A percentile compares a stretch with the other conserved stretches of the same genome.
These are phyloP conservation scores for Anastrepha ludens DNA, from an alignment of 1,140 invertebrate species.

Conservation along the genomic window DNA sequence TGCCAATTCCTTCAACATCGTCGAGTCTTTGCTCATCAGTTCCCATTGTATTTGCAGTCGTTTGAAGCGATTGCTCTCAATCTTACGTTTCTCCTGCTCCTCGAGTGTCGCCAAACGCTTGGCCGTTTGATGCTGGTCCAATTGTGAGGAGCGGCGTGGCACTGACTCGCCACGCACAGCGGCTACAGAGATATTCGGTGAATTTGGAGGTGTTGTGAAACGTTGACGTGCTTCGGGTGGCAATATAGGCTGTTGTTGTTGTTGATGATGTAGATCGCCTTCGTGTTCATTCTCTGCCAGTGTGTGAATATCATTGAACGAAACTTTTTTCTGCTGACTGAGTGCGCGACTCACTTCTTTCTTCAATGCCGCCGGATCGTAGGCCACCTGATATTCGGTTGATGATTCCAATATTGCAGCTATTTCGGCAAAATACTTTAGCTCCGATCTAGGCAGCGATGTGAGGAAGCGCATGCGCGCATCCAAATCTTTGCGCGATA, in stretches of 20 bases:
- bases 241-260: constrained; percentile 64
- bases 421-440: constrained; percentile 76
- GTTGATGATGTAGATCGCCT: constrained; percentile 4
- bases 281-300: constrained; percentile 65
- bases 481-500: constrained; percentile 75
- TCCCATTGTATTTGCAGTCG: constrained; percentile 92
- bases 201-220: constrained; percentile 81
- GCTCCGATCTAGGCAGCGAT: constrained; percentile 70
- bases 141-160: constrained; percentile 13
- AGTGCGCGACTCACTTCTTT: constrained; percentile 82
- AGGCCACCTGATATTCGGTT: constrained; percentile 77
- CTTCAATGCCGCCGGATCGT: constrained; percentile 80
- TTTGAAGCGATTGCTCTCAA: constrained; percentile 78
- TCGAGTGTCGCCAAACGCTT: constrained; percentile 66
- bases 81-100: constrained; percentile 70
- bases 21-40: constrained; percentile 79
- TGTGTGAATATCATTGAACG: constrained; percentile 74
- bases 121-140: constrained; percentile 56
- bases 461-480: constrained; percentile 69
- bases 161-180: constrained; percentile 57
- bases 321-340: constrained; percentile 79
- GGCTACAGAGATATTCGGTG: constrained; percentile 81
- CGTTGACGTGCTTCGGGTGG: constrained; percentile 59
- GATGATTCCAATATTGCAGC: constrained; percentile 82
- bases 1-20: constrained; percentile 73